Percentiles rank a stretch among this genome's conserved stretches.
Conservation (phyloP, 2,888 invertebrate genomes). For the Bellardia bayeri region DNA sequence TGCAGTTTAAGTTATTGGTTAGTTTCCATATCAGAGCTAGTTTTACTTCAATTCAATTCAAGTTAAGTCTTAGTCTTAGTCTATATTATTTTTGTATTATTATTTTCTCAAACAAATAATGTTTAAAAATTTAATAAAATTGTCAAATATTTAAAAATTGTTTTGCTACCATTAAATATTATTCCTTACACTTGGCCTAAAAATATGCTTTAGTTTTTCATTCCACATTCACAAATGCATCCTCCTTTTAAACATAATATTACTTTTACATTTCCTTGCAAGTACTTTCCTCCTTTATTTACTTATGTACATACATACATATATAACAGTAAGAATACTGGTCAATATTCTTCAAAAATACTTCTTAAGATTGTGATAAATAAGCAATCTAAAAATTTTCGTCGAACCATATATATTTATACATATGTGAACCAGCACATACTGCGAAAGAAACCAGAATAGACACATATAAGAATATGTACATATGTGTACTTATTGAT, state of each 20-base stretch:
- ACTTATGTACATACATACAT: not conserved
- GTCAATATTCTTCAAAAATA: not conserved
- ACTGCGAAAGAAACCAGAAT: not conserved
- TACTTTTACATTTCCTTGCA: not conserved
- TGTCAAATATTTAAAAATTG: no score
- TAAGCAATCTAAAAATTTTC: not conserved
- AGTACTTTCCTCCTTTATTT: not conserved
- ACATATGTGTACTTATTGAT: not conserved
- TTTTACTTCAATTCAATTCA: no score
- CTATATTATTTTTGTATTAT: no score
- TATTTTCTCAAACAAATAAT: no score
- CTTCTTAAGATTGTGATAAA: constrained; percentile 23
- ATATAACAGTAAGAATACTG: not conserved
- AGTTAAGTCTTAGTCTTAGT: no score
- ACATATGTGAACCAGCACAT: not conserved
- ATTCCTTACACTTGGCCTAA: not conserved
- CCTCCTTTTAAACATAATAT: not conserved
- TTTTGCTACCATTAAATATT: not conserved
- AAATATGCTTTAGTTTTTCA: not conserved
- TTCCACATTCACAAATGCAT: not conserved
- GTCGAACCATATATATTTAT: not conserved
- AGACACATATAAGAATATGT: not conserved
- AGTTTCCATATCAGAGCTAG: no score
- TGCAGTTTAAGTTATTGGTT: no score
- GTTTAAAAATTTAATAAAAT: no score